Evolutionary conservation across 2,888 invertebrate species (phyloP).

Genomic region (Chrysopilus asiliformis): DNA sequence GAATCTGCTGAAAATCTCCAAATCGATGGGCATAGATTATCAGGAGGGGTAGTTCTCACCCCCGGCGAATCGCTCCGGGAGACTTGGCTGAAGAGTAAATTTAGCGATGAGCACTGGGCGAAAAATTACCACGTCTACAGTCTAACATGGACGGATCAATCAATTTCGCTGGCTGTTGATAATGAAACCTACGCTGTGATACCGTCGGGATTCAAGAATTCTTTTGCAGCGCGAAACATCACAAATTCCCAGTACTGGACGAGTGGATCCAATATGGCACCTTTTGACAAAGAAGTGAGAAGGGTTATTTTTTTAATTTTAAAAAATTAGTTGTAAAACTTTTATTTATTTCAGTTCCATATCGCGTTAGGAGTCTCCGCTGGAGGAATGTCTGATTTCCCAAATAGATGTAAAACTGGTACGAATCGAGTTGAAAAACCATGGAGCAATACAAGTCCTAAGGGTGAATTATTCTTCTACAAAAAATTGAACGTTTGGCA

Average conservation of each 20-base stretch:
- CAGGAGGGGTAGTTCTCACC: slow-evolving; percentile 24
- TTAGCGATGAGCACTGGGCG: slow-evolving; percentile 36
- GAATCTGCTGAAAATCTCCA: slow-evolving; percentile 18
- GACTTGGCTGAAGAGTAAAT: slow-evolving; percentile 33
- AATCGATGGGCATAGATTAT: slow-evolving; percentile 24
- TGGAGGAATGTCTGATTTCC: slow-evolving; percentile 61
- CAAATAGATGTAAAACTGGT: slow-evolving; percentile 36
- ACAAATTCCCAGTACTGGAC: slow-evolving; percentile 42
- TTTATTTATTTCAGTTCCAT: slow-evolving; percentile 48
- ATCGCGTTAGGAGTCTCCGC: slow-evolving; percentile 64
- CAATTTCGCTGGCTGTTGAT: slow-evolving; percentile 37
- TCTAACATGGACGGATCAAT: slow-evolving; percentile 45
- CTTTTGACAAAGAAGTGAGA: slow-evolving; percentile 67
- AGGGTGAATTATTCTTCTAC: slow-evolving; percentile 58
- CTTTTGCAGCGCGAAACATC: slow-evolving; percentile 19
- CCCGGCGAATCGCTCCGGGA: slow-evolving; percentile 30
- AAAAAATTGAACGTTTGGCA: slow-evolving; percentile 48
- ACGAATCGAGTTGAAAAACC: slow-evolving; percentile 42
- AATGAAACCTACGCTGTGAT: slow-evolving; percentile 42
- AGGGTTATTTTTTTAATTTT: slow-evolving; percentile 15
- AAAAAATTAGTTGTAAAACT: background rate
- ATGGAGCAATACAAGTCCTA: slow-evolving; percentile 55
- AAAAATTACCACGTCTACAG: slow-evolving; percentile 54
- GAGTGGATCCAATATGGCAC: slow-evolving; percentile 46
- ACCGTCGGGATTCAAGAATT: slow-evolving; percentile 26